Evolutionary conservation across 2,888 invertebrate species (phyloP).

Genomic region (Subacronicta megacephala): DNA sequence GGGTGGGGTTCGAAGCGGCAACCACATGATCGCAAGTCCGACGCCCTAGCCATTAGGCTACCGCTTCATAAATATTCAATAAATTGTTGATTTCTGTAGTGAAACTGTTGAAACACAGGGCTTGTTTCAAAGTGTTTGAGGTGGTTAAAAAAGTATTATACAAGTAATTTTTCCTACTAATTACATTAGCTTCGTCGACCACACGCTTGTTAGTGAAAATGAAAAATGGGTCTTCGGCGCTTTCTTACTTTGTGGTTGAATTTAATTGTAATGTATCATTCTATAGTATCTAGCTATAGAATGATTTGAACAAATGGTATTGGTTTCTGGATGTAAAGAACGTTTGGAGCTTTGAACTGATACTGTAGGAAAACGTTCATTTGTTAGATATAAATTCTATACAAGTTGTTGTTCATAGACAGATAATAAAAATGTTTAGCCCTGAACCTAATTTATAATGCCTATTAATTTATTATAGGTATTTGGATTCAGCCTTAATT

Average conservation of each 20-base stretch:
- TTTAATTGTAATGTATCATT: conserved; percentile 16
- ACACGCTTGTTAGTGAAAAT: too few relatives aligned
- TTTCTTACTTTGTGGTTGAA: neutral
- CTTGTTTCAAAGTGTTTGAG: too few relatives aligned
- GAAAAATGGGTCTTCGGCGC: conserved; percentile 6
- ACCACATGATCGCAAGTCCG: too few relatives aligned
- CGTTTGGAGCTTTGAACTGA: conserved; percentile 27
- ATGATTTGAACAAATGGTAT: conserved; percentile 38
- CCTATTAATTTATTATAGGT: neutral
- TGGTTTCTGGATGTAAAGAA: conserved; percentile 21
- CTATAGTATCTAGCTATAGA: conserved; percentile 9
- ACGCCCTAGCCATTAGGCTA: too few relatives aligned
- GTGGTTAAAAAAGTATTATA: too few relatives aligned
- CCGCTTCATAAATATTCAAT: too few relatives aligned
- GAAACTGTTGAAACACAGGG: too few relatives aligned
- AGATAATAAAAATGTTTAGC: neutral
- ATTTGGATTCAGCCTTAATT: too few relatives aligned
- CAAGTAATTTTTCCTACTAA: too few relatives aligned
- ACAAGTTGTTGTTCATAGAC: neutral
- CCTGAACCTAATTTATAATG: neutral
- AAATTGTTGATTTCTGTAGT: too few relatives aligned
- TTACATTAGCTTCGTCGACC: too few relatives aligned
- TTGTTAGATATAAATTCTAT: conserved; percentile 13
- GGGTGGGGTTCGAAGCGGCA: too few relatives aligned
- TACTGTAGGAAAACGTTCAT: conserved; percentile 18